Evolutionary conservation across 2,113 vertebrate genomes (phyloP), one percentile per base, ranked within the genome.

Genomic region (Petrocephalus microphthalmus): DNA sequence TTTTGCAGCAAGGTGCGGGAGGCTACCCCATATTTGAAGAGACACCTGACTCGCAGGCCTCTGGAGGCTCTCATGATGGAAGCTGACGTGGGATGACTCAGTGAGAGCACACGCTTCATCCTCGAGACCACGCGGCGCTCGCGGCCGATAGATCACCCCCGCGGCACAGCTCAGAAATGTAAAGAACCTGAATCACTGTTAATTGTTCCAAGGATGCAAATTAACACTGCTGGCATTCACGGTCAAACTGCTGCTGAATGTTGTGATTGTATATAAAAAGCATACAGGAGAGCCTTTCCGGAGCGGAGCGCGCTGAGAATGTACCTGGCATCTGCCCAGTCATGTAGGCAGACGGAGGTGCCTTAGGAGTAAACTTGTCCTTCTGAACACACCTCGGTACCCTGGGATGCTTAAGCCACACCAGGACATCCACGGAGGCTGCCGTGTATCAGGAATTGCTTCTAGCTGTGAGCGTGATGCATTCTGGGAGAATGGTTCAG

Each of bases 1-100:
- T 52, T 84, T 84, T 84, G 33, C 19, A 83, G 37, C 42, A 83
- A 85, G 84, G 84, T 85, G 84, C 84, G 20, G 52, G 51, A 56
- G 52, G 29, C 17, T 53, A 85, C 52, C 10, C 11, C 29, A 20
- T 52, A 53, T 56, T 7, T 15, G 19, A 78, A 49, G 20, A 56
- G 29, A 85, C 51, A 29, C 13, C 51, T 85, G 84, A 49, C 49
- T 13, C n/a, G 51, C 13, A 11, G 29, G n/a, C 33, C 84, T 11
- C 52, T 7, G 37, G 19, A 47, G 81, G 81, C 20, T 83, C 22
- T 22, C 19, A 1, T 81, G 33, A 42, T 81, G 4, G 45, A 83
- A 42, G n/a, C 49, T 83, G 29, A 78, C 71, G 17, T 42, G 71
- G 71, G 71, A 78, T 78, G 71, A 78, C 71, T 78, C 71, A 78